A percentile compares a stretch with the other conserved stretches of the same genome.
Conservation (phyloP, 2,113 vertebrate genomes). For the Ciconia boyciana region DNA sequence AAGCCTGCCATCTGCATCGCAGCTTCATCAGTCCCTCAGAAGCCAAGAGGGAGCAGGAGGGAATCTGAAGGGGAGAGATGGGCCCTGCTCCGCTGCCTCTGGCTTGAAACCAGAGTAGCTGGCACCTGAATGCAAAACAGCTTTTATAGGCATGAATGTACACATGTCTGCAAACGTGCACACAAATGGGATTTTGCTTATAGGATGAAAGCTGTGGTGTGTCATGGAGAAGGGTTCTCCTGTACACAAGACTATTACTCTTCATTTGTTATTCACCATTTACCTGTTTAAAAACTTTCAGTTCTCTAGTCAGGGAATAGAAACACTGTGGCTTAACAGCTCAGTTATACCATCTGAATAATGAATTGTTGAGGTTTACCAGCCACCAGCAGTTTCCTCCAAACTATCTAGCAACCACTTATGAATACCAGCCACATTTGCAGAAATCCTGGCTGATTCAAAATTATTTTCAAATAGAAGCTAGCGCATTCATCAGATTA, state of each 20-base stretch:
- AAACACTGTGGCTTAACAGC: not conserved
- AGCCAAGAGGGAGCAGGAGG: not conserved
- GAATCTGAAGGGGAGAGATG: not conserved
- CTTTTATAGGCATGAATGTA: not conserved
- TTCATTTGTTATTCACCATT: not conserved
- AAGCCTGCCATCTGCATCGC: not conserved
- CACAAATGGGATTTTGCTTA: not conserved
- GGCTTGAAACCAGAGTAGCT: not conserved
- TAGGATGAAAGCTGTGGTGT: not conserved
- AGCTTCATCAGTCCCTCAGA: not conserved
- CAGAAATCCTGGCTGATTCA: constrained; percentile 15
- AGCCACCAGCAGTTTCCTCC: not conserved
- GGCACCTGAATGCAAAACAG: not conserved
- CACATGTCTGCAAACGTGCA: not conserved
- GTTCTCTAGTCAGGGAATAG: not conserved
- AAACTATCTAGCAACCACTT: not conserved
- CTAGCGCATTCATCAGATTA: not conserved
- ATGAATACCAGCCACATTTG: not conserved
- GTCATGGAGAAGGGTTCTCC: not conserved
- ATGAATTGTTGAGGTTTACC: not conserved
- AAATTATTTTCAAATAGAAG: constrained; percentile 13
- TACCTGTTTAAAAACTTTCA: not conserved
- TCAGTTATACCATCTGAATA: not conserved
- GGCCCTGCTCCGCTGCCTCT: not conserved
- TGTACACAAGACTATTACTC: not conserved